A percentile compares a stretch with the other conserved stretches of the same genome.
Conservation (phyloP, 2,113 vertebrate species). For the Neolamprologus longior region DNA sequence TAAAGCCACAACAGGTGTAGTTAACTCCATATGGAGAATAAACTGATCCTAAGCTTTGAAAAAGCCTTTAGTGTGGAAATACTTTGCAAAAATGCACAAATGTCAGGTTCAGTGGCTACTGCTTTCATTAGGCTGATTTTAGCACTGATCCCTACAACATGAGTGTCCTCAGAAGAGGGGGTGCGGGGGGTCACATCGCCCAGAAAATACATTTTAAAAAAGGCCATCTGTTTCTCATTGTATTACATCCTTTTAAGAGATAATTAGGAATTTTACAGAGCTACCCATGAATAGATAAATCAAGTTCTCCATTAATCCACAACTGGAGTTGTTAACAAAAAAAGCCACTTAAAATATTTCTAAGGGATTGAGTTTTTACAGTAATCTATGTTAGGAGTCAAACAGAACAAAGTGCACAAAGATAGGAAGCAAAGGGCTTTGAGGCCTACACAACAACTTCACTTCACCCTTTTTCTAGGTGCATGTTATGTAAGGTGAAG, state of each 20-base stretch:
- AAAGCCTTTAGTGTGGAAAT: neutral
- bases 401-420: conserved; percentile 16
- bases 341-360: neutral
- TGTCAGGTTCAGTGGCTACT: neutral
- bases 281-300: conserved; percentile 47
- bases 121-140: conserved; percentile 38
- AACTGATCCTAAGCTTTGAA: neutral
- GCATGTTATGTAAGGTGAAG: conserved; percentile 28
- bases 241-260: conserved; percentile 37
- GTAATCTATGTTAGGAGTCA: neutral
- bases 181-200: conserved; percentile 25
- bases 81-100: neutral
- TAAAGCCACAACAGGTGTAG: conserved; percentile 5
- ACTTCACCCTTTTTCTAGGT: neutral
- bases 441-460: conserved; percentile 13
- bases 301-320: conserved; percentile 31
- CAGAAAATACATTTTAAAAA: neutral
- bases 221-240: conserved; percentile 57
- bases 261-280: conserved; percentile 59
- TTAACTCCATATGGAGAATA: neutral
- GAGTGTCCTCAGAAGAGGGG: conserved; percentile 4
- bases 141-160: conserved; percentile 41
- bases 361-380: neutral
- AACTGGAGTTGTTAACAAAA: conserved; percentile 23
- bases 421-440: neutral